Conservation (phyloP, 2,888 invertebrate species). For the Metopia argyrocephala region DNA sequence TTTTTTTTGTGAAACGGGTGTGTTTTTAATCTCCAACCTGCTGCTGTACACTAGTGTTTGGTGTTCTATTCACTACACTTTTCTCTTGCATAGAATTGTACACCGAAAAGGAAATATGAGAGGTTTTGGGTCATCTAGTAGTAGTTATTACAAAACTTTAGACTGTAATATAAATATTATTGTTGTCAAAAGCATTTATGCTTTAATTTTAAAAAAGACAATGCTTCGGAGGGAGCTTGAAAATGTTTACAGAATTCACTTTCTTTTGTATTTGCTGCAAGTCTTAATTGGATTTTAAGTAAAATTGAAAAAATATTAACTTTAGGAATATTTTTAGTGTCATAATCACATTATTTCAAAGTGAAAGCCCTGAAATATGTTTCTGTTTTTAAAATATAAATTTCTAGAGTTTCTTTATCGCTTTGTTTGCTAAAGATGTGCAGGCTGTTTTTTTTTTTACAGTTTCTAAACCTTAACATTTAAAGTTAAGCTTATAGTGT, state of each 20-base stretch:
- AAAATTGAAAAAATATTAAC: background rate
- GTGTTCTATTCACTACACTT: background rate
- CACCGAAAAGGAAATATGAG: background rate
- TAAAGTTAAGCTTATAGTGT: too few species aligned
- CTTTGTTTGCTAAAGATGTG: too few species aligned
- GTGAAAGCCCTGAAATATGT: background rate
- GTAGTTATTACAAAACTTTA: conserved; percentile 9
- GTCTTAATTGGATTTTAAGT: background rate
- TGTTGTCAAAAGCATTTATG: conserved; percentile 38
- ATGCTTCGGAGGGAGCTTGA: background rate
- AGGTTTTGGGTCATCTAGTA: conserved; percentile 1
- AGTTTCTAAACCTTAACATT: too few species aligned
- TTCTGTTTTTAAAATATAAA: background rate
- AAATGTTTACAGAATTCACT: background rate
- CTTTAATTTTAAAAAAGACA: background rate
- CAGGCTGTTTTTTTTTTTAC: too few species aligned
- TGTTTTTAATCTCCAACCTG: conserved; percentile 46
- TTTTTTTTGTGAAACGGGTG: conserved; percentile 17
- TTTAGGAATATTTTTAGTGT: background rate
- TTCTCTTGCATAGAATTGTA: background rate
- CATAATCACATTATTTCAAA: background rate
- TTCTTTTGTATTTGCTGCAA: background rate
- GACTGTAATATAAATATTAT: conserved; percentile 51
- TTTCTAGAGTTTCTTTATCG: too few species aligned
- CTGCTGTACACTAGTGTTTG: conserved; percentile 37